A percentile compares a stretch with the other conserved stretches of the same genome.
phyloP scores from a whole-genome alignment of 2,113 vertebrate genomes.

The Dryoscopus gambensis region DNA sequence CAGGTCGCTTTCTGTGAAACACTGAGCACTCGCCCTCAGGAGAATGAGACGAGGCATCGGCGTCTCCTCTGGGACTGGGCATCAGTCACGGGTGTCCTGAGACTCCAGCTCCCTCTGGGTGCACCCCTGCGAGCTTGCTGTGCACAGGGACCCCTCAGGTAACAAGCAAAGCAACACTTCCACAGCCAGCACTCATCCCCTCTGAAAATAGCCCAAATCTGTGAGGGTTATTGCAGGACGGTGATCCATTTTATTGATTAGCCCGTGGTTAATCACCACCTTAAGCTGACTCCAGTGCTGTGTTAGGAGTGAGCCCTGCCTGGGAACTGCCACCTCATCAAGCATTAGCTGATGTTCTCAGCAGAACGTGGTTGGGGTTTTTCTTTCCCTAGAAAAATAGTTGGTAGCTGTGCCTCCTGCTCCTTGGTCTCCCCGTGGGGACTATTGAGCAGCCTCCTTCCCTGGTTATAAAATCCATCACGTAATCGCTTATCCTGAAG shows the following conservation, averaged over 20 bases:
- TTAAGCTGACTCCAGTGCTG: slow-evolving; percentile 39
- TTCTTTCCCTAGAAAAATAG: not conserved
- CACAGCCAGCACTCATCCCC: not conserved
- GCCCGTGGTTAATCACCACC: not conserved
- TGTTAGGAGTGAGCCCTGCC: not conserved
- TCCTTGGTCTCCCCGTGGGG: not conserved
- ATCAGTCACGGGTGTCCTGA: not conserved
- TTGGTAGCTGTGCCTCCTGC: not conserved
- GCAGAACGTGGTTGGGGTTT: not conserved
- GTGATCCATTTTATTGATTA: slow-evolving; percentile 56
- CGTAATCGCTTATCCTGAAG: slow-evolving; percentile 20
- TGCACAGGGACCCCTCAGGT: not conserved
- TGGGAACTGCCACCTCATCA: not conserved
- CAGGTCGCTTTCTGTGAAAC: not conserved
- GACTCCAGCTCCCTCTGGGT: not conserved
- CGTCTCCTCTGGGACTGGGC: not conserved
- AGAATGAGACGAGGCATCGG: not conserved
- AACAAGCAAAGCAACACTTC: not conserved
- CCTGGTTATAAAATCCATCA: slow-evolving; percentile 46
- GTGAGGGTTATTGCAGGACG: slow-evolving; percentile 36
- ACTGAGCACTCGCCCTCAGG: not conserved
- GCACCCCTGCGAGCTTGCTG: not conserved
- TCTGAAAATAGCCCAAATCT: slow-evolving; percentile 24
- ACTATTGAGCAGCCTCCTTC: slow-evolving; percentile 1
- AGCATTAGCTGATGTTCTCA: not conserved